Evolutionary conservation across 2,113 vertebrate genomes (phyloP).

Genomic region (Calyptommatus sinebrachiatus): DNA sequence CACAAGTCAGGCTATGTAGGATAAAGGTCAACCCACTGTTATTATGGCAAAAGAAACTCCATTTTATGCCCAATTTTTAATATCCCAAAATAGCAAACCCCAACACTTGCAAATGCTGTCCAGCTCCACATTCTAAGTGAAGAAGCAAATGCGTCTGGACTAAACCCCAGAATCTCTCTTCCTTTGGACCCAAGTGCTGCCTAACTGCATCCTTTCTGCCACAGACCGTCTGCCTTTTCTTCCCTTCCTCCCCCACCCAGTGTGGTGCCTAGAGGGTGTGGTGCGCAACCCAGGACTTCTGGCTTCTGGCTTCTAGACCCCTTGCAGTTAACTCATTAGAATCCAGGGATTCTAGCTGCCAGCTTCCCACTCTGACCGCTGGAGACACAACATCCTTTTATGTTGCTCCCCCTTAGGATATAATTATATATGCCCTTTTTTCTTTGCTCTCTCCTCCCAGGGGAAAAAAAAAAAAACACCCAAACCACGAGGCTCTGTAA

Average conservation of each 20-base stretch:
- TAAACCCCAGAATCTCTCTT: background rate
- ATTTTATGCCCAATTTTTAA: no score
- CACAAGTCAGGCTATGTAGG: no score
- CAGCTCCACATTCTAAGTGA: background rate
- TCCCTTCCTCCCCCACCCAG: background rate
- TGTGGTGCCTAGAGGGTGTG: background rate
- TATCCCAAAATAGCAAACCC: no score
- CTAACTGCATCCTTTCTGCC: background rate
- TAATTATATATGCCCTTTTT: constrained; percentile 3
- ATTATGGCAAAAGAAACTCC: no score
- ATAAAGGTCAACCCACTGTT: no score
- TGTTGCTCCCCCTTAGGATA: constrained; percentile 1
- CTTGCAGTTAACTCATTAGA: background rate
- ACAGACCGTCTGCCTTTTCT: background rate
- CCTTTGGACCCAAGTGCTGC: background rate
- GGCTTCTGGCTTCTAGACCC: background rate
- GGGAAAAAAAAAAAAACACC: background rate
- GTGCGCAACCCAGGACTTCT: background rate
- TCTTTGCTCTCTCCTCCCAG: no score
- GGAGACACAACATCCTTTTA: constrained; percentile 5
- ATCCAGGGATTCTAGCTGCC: background rate
- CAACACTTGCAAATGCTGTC: no score
- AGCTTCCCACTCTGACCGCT: background rate
- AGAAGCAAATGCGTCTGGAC: no score
- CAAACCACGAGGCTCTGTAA: background rate